Conservation (phyloP, 2,888 invertebrate species). For the Mylabris sibirica region DNA sequence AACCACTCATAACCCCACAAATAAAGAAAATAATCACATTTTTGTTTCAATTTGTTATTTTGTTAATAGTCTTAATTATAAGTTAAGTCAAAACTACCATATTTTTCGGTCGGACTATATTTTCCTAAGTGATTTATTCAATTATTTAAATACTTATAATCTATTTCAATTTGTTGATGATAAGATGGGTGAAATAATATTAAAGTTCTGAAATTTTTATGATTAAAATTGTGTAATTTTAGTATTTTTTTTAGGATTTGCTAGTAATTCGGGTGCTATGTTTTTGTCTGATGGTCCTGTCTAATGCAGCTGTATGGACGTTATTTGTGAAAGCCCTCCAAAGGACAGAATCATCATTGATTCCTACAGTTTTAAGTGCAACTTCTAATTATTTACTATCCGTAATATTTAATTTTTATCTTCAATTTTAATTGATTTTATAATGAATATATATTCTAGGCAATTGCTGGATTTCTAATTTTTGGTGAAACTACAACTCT, state of each 20-base stretch:
- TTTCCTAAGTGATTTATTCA: too few species aligned
- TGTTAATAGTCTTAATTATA: background rate
- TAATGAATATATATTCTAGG: slow-evolving; percentile 65
- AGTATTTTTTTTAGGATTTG: slow-evolving; percentile 46
- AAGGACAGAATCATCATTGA: slow-evolving; percentile 66
- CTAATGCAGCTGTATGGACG: slow-evolving; percentile 69
- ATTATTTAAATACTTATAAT: too few species aligned
- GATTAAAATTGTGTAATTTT: slow-evolving; percentile 11
- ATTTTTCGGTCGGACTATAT: too few species aligned
- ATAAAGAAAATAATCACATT: background rate
- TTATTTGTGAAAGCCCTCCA: slow-evolving; percentile 71
- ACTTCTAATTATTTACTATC: slow-evolving; percentile 71
- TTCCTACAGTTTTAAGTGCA: slow-evolving; percentile 70
- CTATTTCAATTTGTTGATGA: too few species aligned
- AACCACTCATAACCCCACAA: background rate
- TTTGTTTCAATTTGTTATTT: background rate
- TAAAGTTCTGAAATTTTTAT: too few species aligned
- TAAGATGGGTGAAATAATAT: too few species aligned
- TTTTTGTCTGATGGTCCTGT: slow-evolving; percentile 65
- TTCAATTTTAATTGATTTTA: background rate
- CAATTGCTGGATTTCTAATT: slow-evolving; percentile 50
- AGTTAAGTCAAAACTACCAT: background rate
- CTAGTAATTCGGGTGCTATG: slow-evolving; percentile 56
- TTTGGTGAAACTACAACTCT: slow-evolving; percentile 31
- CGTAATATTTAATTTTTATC: slow-evolving; percentile 60